Evolutionary conservation across 2,797 vertebrate genomes (phyloP).

Genomic region (Phoeniculus purpureus): DNA sequence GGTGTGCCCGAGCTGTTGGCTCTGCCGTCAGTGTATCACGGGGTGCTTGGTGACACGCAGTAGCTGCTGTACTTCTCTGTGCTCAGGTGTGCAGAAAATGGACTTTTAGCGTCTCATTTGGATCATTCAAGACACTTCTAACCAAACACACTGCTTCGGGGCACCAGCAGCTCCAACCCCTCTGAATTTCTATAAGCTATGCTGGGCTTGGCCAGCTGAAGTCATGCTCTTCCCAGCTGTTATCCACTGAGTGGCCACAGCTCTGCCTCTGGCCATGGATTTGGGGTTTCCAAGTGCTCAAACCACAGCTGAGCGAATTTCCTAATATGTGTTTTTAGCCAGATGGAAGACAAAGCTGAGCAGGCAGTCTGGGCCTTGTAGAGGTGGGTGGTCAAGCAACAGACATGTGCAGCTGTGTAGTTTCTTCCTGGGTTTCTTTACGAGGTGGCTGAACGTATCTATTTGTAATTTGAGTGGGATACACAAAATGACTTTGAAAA

Average conservation of each 20-base stretch:
- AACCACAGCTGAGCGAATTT: neutral
- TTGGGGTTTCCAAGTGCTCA: neutral
- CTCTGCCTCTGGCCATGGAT: neutral
- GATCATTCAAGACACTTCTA: neutral
- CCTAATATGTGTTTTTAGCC: neutral
- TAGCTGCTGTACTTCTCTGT: neutral
- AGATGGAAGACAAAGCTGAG: neutral
- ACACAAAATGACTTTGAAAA: neutral
- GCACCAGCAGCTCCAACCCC: neutral
- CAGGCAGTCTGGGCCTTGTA: neutral
- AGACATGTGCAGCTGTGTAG: neutral
- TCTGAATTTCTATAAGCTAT: neutral
- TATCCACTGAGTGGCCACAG: neutral
- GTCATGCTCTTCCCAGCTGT: neutral
- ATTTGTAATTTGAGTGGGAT: neutral
- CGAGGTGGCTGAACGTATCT: neutral
- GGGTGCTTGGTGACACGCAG: neutral
- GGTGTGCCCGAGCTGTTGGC: neutral
- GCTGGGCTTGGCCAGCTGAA: neutral
- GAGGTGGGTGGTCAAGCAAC: neutral
- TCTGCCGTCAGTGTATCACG: neutral
- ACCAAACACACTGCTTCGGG: neutral
- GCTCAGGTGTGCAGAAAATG: neutral
- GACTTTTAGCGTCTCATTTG: neutral
- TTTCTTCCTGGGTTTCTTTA: neutral